Percentiles rank a stretch among this genome's conserved stretches.
Conservation (phyloP, 2,888 invertebrate species). For the Fragum fragum region DNA sequence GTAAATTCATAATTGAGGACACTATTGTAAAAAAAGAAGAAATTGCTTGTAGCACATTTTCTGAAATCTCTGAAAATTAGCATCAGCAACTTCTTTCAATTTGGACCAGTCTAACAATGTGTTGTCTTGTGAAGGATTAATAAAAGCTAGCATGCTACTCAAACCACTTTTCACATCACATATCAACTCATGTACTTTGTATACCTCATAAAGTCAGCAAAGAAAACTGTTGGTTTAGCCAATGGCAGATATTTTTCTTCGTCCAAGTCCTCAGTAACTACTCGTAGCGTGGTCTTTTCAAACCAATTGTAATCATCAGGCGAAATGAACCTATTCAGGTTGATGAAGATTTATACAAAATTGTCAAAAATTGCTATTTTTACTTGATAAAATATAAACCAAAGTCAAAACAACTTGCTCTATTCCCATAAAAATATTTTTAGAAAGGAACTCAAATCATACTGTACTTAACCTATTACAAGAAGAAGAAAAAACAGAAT, state of each 20-base stretch:
- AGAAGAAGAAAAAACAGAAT: too few relatives aligned
- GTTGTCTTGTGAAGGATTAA: too few relatives aligned
- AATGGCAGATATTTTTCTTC: slow-evolving; percentile 87
- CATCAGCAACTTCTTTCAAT: too few relatives aligned
- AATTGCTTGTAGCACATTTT: too few relatives aligned
- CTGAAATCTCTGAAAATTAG: too few relatives aligned
- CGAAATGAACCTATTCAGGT: slow-evolving; percentile 82
- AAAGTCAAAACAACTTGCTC: neutral
- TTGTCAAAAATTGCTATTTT: neutral
- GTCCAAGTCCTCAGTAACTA: slow-evolving; percentile 91
- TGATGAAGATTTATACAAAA: neutral
- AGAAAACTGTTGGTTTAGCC: slow-evolving; percentile 92
- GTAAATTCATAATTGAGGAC: too few relatives aligned
- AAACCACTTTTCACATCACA: neutral
- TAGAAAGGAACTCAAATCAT: too few relatives aligned
- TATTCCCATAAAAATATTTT: too few relatives aligned
- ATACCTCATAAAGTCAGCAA: slow-evolving; percentile 96
- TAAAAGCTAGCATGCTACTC: neutral
- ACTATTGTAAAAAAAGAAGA: too few relatives aligned
- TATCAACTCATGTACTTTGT: neutral
- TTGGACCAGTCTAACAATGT: too few relatives aligned
- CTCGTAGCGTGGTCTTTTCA: slow-evolving; percentile 88
- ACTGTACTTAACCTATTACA: too few relatives aligned
- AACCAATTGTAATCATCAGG: slow-evolving; percentile 85
- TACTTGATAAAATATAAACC: neutral